Evolutionary conservation across 2,797 vertebrate genomes (phyloP), one percentile per base, ranked within the genome.

Genomic region (Danio jaintianensis): DNA sequence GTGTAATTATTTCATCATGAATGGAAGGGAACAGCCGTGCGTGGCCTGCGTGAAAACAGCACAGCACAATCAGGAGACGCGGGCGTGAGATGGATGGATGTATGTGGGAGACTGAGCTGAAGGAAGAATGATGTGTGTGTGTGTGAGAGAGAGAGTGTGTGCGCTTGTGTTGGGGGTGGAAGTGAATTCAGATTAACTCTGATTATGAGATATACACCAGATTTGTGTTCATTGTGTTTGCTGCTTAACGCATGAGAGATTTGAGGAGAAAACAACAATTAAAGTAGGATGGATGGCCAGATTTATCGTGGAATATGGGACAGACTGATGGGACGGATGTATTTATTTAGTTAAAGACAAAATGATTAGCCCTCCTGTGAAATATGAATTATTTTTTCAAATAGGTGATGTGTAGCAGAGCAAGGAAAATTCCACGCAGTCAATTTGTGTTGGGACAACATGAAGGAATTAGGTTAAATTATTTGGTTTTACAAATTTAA

Each of bases 161-260:
- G 13, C 43, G 45, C 56, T 38, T 61, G 55, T 43, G 43, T 48
- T 48, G 50, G 18, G 81, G 70, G 70, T 20, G 48, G 38, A 12
- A 48, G 38, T 38, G 45, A 77, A 66, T 75, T 67, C 42, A 40
- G 53, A 59, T 29, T 40, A 68, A 43, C 40, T 67, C 29, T 58
- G 77, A 40, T 69, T 63, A 52, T 43, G 15, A 75, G 58, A 50
- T 62, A 36, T 48, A 42, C 53, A 59, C 29, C 29, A 63, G 75
- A 68, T 61, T 22, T 15, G 53, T 86, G 89, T 89, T 91, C 87
- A 89, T 91, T 88, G 90, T 90, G 86, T 64, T 87, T 83, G 90
- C 88, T 88, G 87, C 79, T 77, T 86, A 90, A 90, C 90, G 89
- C 91, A 90, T 89, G 89, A 89, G 90, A 91, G 84, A 91, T 91